Conservation (phyloP, 2,888 invertebrate genomes). For the Synanthedon tipuliformis region DNA sequence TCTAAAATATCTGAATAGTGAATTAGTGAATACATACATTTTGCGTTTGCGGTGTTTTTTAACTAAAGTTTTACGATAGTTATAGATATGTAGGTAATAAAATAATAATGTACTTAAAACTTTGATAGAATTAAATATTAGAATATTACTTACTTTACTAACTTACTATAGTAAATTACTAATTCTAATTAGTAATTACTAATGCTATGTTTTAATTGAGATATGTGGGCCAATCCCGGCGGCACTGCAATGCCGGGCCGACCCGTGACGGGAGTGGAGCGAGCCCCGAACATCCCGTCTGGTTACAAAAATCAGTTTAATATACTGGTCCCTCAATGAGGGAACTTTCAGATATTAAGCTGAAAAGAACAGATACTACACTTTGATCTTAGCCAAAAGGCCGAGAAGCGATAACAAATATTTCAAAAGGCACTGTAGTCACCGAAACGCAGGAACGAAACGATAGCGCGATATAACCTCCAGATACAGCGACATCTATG, state of each 20-base stretch:
- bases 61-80: no score
- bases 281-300: slow-evolving; percentile 5
- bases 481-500: no score
- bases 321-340: slow-evolving; percentile 4
- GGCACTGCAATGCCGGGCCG: slow-evolving; percentile 5
- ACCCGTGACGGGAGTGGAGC: slow-evolving; percentile 5
- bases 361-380: slow-evolving; percentile 5
- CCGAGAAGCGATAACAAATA: slow-evolving; percentile 3
- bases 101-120: no score
- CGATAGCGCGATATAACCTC: no score
- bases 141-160: no score
- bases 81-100: no score
- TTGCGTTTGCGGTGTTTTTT: no score
- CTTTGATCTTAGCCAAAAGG: slow-evolving; percentile 5
- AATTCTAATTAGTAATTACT: no score
- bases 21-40: no score
- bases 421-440: not conserved
- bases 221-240: slow-evolving; percentile 4
- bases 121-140: no score
- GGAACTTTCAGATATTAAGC: slow-evolving; percentile 5
- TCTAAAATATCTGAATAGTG: no score
- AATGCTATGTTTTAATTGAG: not conserved
- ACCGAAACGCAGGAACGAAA: not conserved
- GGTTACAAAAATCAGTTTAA: slow-evolving; percentile 5
- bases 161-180: no score